Evolutionary conservation across 2,797 vertebrate species (phyloP).

Genomic region (Megalops cyprinoides): DNA sequence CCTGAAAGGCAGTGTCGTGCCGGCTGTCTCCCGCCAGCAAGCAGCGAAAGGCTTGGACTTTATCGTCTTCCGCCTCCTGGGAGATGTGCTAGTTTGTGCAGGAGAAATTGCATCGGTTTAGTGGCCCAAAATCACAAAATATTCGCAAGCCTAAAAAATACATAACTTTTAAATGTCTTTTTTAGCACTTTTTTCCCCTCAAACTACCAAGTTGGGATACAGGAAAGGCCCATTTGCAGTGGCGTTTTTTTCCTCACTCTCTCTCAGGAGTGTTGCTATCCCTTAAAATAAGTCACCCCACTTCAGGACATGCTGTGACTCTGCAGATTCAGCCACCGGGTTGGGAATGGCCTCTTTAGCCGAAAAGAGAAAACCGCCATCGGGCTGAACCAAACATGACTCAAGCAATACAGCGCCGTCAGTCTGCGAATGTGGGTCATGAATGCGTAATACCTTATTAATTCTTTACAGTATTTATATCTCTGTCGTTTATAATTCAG

Average conservation of each 20-base stretch:
- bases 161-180: not conserved
- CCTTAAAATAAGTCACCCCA: not conserved
- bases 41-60: not conserved
- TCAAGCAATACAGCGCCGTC: not conserved
- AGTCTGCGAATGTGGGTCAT: not conserved
- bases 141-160: not conserved
- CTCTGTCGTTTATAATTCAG: no score
- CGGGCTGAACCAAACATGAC: not conserved
- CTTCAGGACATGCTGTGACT: not conserved
- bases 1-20: not conserved
- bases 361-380: not conserved
- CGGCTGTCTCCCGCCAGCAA: not conserved
- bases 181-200: not conserved
- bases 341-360: not conserved
- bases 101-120: not conserved
- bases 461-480: not conserved
- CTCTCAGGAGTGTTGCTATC: not conserved
- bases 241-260: not conserved
- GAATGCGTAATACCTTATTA: not conserved
- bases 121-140: not conserved
- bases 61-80: not conserved
- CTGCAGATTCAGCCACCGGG: no score
- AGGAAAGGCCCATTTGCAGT: not conserved
- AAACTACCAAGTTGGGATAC: not conserved
- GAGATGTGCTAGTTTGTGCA: not conserved